phyloP scores from a whole-genome alignment of 2,888 invertebrate species.

The Tholera decimalis region DNA sequence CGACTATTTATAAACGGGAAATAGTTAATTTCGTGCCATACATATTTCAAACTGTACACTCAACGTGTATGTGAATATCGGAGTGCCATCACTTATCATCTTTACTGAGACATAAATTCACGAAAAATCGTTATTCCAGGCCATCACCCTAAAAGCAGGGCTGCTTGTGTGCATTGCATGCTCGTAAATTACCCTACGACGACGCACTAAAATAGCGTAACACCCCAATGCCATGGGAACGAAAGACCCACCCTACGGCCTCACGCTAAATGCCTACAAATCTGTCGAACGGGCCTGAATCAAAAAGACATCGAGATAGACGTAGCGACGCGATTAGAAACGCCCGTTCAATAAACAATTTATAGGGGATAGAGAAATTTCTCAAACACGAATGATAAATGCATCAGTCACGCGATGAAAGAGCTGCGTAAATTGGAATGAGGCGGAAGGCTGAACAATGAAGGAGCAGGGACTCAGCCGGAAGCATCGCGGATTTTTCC shows the following conservation, averaged over 20 bases:
- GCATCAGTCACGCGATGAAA: conserved; percentile 84
- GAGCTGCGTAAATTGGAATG: conserved; percentile 82
- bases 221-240: conserved; percentile 90
- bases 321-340: conserved; percentile 83
- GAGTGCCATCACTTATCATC: conserved; percentile 69
- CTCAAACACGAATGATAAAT: conserved; percentile 83
- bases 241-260: conserved; percentile 76
- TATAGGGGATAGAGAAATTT: conserved; percentile 81
- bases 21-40: conserved; percentile 53
- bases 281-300: conserved; percentile 83
- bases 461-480: conserved; percentile 75
- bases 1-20: conserved; percentile 51
- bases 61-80: conserved; percentile 53
- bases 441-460: conserved; percentile 80
- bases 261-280: conserved; percentile 88
- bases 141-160: conserved; percentile 86
- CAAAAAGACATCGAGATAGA: conserved; percentile 87
- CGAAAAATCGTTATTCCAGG: conserved; percentile 83
- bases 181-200: conserved; percentile 88
- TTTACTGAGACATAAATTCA: conserved; percentile 81
- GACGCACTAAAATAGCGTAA: conserved; percentile 90
- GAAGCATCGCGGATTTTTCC: conserved; percentile 86
- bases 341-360: conserved; percentile 88
- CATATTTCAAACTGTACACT: conserved; percentile 60
- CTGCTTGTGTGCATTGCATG: conserved; percentile 82